Evolutionary conservation across 64 coral and sea anemone species (phyloP).

Genomic region (Montipora sp.): DNA sequence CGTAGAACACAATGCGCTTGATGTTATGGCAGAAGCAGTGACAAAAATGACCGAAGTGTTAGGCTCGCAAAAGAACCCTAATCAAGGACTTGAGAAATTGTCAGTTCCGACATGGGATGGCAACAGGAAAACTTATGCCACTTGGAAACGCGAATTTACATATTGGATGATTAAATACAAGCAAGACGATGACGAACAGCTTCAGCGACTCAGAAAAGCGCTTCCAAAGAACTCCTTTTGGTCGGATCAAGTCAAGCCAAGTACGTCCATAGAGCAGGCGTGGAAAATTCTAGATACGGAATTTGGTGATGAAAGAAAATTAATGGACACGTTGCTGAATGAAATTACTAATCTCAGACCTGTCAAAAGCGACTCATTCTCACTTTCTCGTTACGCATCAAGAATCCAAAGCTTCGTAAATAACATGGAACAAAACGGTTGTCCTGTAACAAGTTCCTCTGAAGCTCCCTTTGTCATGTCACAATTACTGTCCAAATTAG

Average conservation of each 20-base stretch:
- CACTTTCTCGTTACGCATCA: not conserved
- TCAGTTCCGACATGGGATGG: slow-evolving; percentile 14
- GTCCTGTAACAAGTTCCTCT: slow-evolving; percentile 47
- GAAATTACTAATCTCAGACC: slow-evolving; percentile 26
- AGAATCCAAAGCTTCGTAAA: slow-evolving; percentile 24
- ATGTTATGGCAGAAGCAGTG: not conserved
- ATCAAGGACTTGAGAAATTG: slow-evolving; percentile 1
- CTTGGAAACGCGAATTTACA: not conserved
- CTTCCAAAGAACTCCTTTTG: slow-evolving; percentile 7
- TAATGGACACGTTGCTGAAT: slow-evolving; percentile 6
- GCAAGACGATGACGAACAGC: not conserved
- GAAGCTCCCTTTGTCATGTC: slow-evolving; percentile 75
- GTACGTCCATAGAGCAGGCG: slow-evolving; percentile 1
- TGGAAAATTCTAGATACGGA: slow-evolving; percentile 31
- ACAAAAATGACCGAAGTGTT: not conserved
- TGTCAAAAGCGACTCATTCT: slow-evolving; percentile 3
- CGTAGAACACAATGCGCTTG: not conserved
- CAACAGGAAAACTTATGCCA: slow-evolving; percentile 1
- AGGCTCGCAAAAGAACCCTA: not conserved
- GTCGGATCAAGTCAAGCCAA: slow-evolving; percentile 11
- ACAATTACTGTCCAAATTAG: slow-evolving; percentile 69
- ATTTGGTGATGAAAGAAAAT: slow-evolving; percentile 21
- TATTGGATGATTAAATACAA: not conserved
- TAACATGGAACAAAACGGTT: slow-evolving; percentile 65
- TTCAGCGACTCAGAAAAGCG: not conserved